Base-by-base conservation (phyloP, 2,888 invertebrate genomes). In the Chaitophorus viminalis region DNA sequence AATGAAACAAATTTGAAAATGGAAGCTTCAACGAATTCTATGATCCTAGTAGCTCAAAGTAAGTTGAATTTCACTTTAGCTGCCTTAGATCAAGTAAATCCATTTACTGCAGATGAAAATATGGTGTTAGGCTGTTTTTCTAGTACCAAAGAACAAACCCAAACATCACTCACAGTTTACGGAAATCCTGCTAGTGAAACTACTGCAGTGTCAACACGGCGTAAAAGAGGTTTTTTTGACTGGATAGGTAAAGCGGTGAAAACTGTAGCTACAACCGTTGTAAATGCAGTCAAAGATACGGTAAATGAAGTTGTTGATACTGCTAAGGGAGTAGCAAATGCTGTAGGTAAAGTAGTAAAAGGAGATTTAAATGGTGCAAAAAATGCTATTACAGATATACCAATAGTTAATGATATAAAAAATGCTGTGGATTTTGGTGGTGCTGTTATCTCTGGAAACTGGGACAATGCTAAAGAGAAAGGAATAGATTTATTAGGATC, bases 381-480 rank as follows among this genome's bases (percentile, higher is more conserved):
- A 83, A 78, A 88, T 36, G 86, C 87, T 8, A 70, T 88, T 60
- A 33, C 77, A 25, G 78, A 88, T 29, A 89, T 89, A 82, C 89
- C 89, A 5, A 87, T 89, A 29, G 89, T 89, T 1, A 89, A 89
- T 68, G 89, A 89, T 46, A 52, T 89, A 18, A 89, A 89, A 52
- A 89, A 70, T 65, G 89, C 39, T 14, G 86, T 89, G 8, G 89
- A 86, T 14, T 79, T 89, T 14, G 89, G 89, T 4, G 82, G 82
- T 9, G 89, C 89, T 6, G 88, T 89, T 17, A 74, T 89, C 4
- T 78, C 89, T 17, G 89, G 89, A 52, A 88, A 89, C 36, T 89
- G 89, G 89, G 82, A 89, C 31, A 72, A 33, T 25, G 89, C 88
- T 11, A 89, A 85, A 78, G 78, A 88, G 25, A 82, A 82, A 79